Evolutionary conservation across 1,140 invertebrate species (phyloP), one percentile per base, ranked within the genome.

Genomic region (Papilio dardanus): DNA sequence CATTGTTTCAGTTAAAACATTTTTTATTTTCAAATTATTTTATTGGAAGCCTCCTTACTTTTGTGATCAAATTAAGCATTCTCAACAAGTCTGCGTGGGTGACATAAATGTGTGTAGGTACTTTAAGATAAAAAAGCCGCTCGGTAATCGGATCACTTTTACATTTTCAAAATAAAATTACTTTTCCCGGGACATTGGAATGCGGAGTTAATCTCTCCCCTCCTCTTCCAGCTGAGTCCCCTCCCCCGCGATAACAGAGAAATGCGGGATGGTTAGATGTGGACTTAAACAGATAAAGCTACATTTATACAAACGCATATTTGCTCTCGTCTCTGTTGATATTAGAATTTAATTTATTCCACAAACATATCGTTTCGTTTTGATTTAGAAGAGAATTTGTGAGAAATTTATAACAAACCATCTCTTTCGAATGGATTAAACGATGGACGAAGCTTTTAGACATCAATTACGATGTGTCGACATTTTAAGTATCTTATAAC

Each of bases 221-320:
- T 71, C 46, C 14, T n/a, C n/a, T n/a, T n/a, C 76, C 74, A 58
- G 62, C 76, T 67, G 33, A 35, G 75, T 74, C 68, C 76, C 83
- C 86, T 88, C 83, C 85, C 24, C 28, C 30, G 67, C 84, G 88
- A 90, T 90, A 90, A 88, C 79, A 80, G 69, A 74, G 67, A 77
- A 71, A 75, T 66, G 62, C 42, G 14, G 81, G 75, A 74, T 77
- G 81, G 66, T 74, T 71, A 85, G 83, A 81, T 88, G 86, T 62
- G 10, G 54, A 79, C 75, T 77, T 50, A 71, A 77, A 83, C 33
- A 69, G 35, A 69, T 21, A 42, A 19, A 30, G 16, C 42, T 24
- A n/a, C 58, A 6, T 66, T 67, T 69, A 69, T 24, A 69, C 65
- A 37, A 75, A 65, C 68, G 75, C 74, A 76, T 83, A 81, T 81